Evolutionary conservation across 2,888 invertebrate species (phyloP).

Genomic region (Kuschelorhynchus macadamiae): DNA sequence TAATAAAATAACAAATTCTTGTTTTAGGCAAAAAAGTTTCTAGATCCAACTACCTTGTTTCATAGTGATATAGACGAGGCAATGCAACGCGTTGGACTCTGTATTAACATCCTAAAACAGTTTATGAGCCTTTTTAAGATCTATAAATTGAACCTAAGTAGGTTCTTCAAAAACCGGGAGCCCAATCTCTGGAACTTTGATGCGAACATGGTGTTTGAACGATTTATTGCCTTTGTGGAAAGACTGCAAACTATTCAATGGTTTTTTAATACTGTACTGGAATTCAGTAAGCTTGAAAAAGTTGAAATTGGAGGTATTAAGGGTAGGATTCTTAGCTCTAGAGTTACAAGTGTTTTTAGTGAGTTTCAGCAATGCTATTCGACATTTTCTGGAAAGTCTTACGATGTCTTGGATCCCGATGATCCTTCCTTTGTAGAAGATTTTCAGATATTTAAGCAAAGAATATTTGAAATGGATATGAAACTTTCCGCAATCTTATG

Average conservation of each 20-base stretch:
- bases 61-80: conserved; percentile 97
- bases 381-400: conserved; percentile 86
- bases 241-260: conserved; percentile 84
- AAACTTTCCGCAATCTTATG: conserved; percentile 91
- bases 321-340: conserved; percentile 82
- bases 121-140: conserved; percentile 78
- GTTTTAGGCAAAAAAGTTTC: conserved; percentile 85
- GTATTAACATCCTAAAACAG: conserved; percentile 77
- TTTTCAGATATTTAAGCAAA: conserved; percentile 85
- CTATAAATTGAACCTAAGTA: conserved; percentile 78
- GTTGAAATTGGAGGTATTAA: conserved; percentile 94
- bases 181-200: conserved; percentile 84
- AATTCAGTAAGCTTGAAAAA: conserved; percentile 95
- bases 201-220: conserved; percentile 84
- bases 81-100: conserved; percentile 82
- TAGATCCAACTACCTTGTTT: conserved; percentile 93
- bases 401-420: conserved; percentile 90
- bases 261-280: conserved; percentile 93
- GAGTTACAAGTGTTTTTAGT: conserved; percentile 83
- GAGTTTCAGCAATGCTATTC: conserved; percentile 89
- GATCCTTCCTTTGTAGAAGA: conserved; percentile 88
- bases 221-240: conserved; percentile 83
- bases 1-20: conserved; percentile 24
- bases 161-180: conserved; percentile 75
- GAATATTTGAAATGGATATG: conserved; percentile 89